Evolutionary conservation across 2,888 invertebrate genomes (phyloP), one percentile per base, ranked within the genome.

Genomic region (Dicranocentrus wangi): DNA sequence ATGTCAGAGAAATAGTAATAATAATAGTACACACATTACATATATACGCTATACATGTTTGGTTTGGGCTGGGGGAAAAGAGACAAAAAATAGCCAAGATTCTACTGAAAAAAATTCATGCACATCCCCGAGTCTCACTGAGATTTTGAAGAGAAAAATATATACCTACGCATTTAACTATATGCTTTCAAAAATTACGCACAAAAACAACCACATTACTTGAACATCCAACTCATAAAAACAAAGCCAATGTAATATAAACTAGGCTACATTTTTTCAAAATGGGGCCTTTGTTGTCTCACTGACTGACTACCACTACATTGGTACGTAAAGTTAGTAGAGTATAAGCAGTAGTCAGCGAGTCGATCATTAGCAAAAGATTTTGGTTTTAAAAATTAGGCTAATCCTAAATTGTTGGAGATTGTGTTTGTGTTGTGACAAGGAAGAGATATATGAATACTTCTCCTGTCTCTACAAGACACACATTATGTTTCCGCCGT

Each of bases 191-290:
- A 32, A 71, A 71, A 71, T 71, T 71, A 71, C 61, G 61, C 58
- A 61, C 47, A 61, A 70, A 69, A 43, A 32, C 72, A 72, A 72
- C 72, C 72, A 21, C 72, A 72, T 63, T 13, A 72, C 21, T 63
- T 51, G 42, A 32, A 43, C 51, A 53, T 43, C 43, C 47, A 25
- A 72, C 70, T 47, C 47, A 72, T 53, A 72, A 72, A 72, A 72
- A 60, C 61, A 71, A 27, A 72, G 72, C 25, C 70, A 58, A 70
- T 39, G 47, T 63, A 15, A 21, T 39, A 69, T 69, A 51, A 63
- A 61, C 27, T 61, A 23, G 51, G 25, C 42, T 32, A 51, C 63
- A 53, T 55, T 71, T 60, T 72, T 51, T 42, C 42, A 15, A 25
- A 60, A 3, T 32, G 32, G 23, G 27, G 17, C 19, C 60, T 63